Percentiles rank a stretch among this genome's conserved stretches.
These are phyloP conservation scores for Orthosia incerta DNA, from an alignment of 2,888 invertebrate genomes.

Conservation along the genomic window DNA sequence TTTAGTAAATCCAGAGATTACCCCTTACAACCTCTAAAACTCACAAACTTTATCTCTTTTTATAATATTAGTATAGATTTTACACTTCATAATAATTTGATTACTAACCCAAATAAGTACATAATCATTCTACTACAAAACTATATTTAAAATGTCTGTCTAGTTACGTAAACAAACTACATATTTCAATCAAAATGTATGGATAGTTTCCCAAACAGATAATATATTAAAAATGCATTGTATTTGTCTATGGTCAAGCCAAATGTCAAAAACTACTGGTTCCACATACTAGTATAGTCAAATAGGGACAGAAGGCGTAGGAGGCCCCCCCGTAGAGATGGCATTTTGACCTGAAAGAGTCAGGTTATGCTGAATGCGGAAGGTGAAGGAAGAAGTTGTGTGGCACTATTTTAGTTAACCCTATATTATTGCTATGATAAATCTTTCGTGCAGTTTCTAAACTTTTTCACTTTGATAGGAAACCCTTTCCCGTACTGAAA, in stretches of 20 bases:
- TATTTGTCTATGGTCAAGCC: neutral
- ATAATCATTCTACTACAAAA: neutral
- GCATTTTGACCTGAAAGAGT: neutral
- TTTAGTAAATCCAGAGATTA: too few relatives aligned
- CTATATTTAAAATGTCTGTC: neutral
- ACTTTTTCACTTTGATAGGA: neutral
- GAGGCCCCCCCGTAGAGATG: neutral
- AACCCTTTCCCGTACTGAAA: neutral
- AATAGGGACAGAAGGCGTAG: neutral
- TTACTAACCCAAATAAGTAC: neutral
- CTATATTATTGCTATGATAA: neutral
- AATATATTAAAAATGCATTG: neutral
- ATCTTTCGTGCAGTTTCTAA: neutral
- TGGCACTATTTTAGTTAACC: neutral
- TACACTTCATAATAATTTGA: neutral
- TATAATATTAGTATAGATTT: too few relatives aligned
- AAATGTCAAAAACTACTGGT: neutral
- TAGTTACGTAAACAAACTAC: too few relatives aligned
- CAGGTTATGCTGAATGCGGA: neutral
- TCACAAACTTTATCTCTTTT: too few relatives aligned
- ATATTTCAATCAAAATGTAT: too few relatives aligned
- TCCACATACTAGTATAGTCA: neutral
- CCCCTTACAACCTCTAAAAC: too few relatives aligned
- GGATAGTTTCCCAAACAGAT: too few relatives aligned
- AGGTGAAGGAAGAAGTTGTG: neutral